phyloP scores from a whole-genome alignment of 1,140 invertebrate species.

The Temnothorax longispinosus region DNA sequence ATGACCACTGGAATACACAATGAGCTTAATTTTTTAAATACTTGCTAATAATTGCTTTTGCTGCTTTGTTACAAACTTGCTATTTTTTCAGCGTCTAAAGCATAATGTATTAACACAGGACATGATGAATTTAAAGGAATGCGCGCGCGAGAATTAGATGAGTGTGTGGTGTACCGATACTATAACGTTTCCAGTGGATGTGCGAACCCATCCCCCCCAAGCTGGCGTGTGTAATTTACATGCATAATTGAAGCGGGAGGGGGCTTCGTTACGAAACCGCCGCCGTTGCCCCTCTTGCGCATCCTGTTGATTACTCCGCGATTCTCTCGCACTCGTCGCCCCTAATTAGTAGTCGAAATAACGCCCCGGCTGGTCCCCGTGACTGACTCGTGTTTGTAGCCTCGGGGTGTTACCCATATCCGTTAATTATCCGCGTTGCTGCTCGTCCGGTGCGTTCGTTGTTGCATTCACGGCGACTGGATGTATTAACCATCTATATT shows the following conservation, averaged over 20 bases:
- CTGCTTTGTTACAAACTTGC: background rate
- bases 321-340: constrained; percentile 57
- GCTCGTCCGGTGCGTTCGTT: constrained; percentile 11
- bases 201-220: background rate
- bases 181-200: constrained; percentile 23
- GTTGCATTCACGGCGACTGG: background rate
- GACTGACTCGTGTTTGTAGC: constrained; percentile 42
- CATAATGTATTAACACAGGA: background rate
- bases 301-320: constrained; percentile 65
- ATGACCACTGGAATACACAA: background rate
- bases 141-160: constrained; percentile 23
- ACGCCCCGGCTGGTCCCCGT: constrained; percentile 11
- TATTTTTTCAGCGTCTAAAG: background rate
- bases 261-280: constrained; percentile 65
- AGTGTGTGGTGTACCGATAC: constrained; percentile 3
- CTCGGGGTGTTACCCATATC: constrained; percentile 26
- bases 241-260: constrained; percentile 63
- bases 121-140: constrained; percentile 21
- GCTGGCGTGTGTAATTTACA: constrained; percentile 62
- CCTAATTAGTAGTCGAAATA: constrained; percentile 68
- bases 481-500: background rate
- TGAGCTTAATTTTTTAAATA: background rate
- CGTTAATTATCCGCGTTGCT: constrained; percentile 42
- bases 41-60: background rate
- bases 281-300: constrained; percentile 25